Conservation (phyloP, 2,888 invertebrate genomes). For the Monochamus alternatus region DNA sequence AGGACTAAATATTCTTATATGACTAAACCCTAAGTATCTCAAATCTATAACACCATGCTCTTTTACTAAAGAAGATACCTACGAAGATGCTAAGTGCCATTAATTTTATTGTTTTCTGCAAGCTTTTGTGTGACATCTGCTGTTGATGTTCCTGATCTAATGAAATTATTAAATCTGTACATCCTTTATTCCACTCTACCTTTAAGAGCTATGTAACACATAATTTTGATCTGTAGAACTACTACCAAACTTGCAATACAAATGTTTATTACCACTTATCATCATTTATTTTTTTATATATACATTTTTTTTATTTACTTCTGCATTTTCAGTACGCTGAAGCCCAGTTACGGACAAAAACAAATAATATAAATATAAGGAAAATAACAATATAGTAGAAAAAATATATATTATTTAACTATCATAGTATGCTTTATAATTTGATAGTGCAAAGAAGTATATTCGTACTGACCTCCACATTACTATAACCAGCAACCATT, state of each 20-base stretch:
- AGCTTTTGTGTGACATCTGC: slow-evolving; percentile 67
- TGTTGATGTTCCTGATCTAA: slow-evolving; percentile 62
- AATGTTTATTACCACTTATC: too few relatives aligned
- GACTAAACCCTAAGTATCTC: background rate
- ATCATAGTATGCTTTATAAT: too few relatives aligned
- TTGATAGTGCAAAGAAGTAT: too few relatives aligned
- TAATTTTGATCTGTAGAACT: background rate
- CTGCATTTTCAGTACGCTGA: too few relatives aligned
- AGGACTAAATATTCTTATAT: slow-evolving; percentile 13
- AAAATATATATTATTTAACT: too few relatives aligned
- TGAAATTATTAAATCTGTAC: slow-evolving; percentile 15
- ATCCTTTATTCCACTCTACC: slow-evolving; percentile 5
- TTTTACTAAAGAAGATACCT: slow-evolving; percentile 29
- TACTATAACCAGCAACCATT: too few relatives aligned
- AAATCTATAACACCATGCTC: slow-evolving; percentile 26
- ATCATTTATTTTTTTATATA: too few relatives aligned
- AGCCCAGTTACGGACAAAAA: too few relatives aligned
- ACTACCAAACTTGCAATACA: slow-evolving; percentile 1
- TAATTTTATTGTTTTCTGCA: slow-evolving; percentile 58
- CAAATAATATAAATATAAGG: too few relatives aligned
- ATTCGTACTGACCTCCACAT: too few relatives aligned
- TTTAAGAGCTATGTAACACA: background rate
- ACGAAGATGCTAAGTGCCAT: slow-evolving; percentile 49
- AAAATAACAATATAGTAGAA: too few relatives aligned
- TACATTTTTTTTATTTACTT: too few relatives aligned